Conservation (phyloP, 2,113 vertebrate genomes). For the Nyctibius bracteatus region DNA sequence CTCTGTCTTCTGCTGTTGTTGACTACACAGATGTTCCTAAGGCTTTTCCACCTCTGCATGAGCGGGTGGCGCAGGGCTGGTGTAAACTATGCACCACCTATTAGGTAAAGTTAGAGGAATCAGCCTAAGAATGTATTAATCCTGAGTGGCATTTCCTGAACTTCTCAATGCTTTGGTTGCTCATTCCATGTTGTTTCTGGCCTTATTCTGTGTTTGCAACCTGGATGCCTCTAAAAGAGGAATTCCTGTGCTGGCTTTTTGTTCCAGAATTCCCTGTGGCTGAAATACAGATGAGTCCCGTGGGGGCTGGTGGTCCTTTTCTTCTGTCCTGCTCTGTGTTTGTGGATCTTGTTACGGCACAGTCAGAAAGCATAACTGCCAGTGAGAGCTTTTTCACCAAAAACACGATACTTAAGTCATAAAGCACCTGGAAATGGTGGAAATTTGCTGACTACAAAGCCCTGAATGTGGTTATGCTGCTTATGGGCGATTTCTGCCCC, state of each 20-base stretch:
- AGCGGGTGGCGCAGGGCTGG: not conserved
- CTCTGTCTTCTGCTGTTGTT: not conserved
- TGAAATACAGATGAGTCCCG: not conserved
- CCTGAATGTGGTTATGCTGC: not conserved
- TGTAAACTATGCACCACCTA: not conserved
- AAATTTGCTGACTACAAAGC: not conserved
- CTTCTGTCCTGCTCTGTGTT: not conserved
- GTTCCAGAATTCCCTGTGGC: not conserved
- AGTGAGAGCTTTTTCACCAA: not conserved
- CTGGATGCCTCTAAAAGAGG: not conserved
- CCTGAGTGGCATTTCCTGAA: not conserved
- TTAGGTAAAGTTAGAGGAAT: not conserved
- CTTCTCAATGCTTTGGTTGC: not conserved
- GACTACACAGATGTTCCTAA: not conserved
- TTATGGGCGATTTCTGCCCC: fast-evolving
- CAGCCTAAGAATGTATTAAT: not conserved
- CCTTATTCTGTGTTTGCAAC: not conserved
- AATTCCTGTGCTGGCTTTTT: not conserved
- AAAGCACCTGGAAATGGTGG: not conserved
- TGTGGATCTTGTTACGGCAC: not conserved
- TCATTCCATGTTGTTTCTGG: not conserved
- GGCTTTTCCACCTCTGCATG: not conserved
- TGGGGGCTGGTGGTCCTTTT: not conserved
- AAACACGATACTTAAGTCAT: not conserved
- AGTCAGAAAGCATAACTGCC: not conserved